Conservation (phyloP, 2,888 invertebrate genomes). For the Conus canariensis region DNA sequence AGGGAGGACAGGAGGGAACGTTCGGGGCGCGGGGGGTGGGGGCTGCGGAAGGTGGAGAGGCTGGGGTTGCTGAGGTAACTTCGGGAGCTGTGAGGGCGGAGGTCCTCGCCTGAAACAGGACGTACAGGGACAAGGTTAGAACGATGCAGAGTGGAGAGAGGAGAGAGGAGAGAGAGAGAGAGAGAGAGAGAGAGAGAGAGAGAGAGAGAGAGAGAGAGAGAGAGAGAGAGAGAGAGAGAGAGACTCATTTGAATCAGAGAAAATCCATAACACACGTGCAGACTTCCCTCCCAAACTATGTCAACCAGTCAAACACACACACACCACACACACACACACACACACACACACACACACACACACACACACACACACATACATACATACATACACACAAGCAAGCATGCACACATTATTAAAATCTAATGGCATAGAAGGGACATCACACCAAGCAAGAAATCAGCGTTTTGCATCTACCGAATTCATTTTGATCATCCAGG, state of each 20-base stretch:
- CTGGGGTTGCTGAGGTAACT: slow-evolving; percentile 38
- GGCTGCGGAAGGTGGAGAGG: slow-evolving; percentile 39
- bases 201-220: background rate
- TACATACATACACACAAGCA: background rate
- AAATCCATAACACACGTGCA: too few relatives aligned
- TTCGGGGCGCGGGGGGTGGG: background rate
- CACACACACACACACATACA: slow-evolving; percentile 9
- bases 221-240: slow-evolving; percentile 11
- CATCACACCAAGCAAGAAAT: too few relatives aligned
- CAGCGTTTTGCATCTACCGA: too few relatives aligned
- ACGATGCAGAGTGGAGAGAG: background rate
- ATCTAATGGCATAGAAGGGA: background rate
- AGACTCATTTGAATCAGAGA: background rate
- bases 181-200: slow-evolving; percentile 10
- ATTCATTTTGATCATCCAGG: too few relatives aligned
- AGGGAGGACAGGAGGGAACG: background rate
- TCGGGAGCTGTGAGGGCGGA: slow-evolving; percentile 23
- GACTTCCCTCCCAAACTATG: too few relatives aligned
- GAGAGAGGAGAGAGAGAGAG: background rate
- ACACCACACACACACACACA: slow-evolving; percentile 8
- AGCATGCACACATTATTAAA: background rate
- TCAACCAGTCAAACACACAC: too few relatives aligned
- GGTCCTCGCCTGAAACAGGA: slow-evolving; percentile 24
- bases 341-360: slow-evolving; percentile 18
- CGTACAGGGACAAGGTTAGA: too few relatives aligned